Base-by-base conservation (phyloP, 2,888 invertebrate species). In the Argyra leucocephala region DNA sequence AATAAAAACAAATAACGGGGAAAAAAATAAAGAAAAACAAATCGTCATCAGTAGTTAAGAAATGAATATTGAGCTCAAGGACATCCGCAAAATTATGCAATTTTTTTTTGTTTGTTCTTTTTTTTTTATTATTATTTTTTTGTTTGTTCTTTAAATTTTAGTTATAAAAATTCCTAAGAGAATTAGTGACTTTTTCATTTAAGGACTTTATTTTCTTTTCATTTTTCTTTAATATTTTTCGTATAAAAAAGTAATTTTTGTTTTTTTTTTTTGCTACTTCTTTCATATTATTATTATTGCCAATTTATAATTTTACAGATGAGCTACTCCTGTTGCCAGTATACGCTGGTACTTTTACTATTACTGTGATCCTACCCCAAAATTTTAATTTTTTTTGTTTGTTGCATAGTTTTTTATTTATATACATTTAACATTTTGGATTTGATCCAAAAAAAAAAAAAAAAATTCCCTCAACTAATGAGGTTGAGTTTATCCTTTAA, bases 291-390 rank as follows among this genome's bases (percentile, higher is more conserved):
- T 31, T 31, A 18, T 48, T 48, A 48, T 48, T 48, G 18, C 48
- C 48, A 48, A 48, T 48, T 48, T 48, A 48, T 48, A 48, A 48
- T 48, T 48, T 48, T 48, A 48, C 48, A n/a, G 48, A 48, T 48
- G 48, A 48, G 6, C 48, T 48, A 18, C 18, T n/a, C 18, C 12
- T 15, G 18, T 4, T 48, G 10, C 31, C 48, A 48, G 48, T 7
- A n/a, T n/a, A n/a, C n/a, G n/a, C n/a, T n/a, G n/a, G n/a, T 31
- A 10, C 31, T 31, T 31, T 31, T 5, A 7, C 5, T 10, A 31
- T 7, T 31, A 31, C 10, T 31, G 5, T 31, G 5, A 31, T 31
- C n/a, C 5, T 31, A 31, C 31, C 31, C 5, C 5, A 31, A 31
- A 31, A 10, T 31, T 31, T 31, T 10, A 31, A 7, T 48, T n/a